Percentiles rank a stretch among this genome's conserved stretches.
phyloP scores from a whole-genome alignment of 64 coral and sea anemone species.

The Montipora foliosa region DNA sequence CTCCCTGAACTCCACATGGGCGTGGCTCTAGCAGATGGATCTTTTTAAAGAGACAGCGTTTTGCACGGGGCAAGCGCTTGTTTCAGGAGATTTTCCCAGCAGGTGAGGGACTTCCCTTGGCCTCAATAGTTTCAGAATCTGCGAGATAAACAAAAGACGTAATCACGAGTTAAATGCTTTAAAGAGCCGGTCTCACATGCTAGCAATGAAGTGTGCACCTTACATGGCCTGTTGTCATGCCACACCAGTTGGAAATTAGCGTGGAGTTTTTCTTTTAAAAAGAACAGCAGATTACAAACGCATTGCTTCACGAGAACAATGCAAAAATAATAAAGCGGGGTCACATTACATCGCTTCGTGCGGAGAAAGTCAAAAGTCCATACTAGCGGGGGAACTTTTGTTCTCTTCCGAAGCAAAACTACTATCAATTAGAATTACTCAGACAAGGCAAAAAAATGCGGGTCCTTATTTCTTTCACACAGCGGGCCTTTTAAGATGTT shows the following conservation, averaged over 20 bases:
- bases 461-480: not conserved
- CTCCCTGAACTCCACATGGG: not conserved
- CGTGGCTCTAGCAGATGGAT: not conserved
- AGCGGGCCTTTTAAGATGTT: not conserved
- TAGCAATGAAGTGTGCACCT: not conserved
- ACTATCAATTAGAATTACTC: not conserved
- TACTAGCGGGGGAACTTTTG: not conserved
- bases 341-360: not conserved
- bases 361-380: not conserved
- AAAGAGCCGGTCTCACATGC: not conserved
- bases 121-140: not conserved
- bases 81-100: constrained; percentile 6
- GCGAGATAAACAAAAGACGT: not conserved
- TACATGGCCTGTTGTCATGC: not conserved
- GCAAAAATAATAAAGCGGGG: not conserved
- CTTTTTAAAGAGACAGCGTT: not conserved
- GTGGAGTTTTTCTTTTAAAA: not conserved
- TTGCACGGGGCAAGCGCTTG: not conserved
- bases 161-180: constrained; percentile 1
- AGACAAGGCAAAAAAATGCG: not conserved
- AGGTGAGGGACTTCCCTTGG: not conserved
- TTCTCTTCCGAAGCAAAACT: not conserved
- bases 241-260: not conserved
- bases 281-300: not conserved
- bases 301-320: not conserved